Evolutionary conservation across 2,113 vertebrate species (phyloP).

Genomic region (Platysteira castanea): DNA sequence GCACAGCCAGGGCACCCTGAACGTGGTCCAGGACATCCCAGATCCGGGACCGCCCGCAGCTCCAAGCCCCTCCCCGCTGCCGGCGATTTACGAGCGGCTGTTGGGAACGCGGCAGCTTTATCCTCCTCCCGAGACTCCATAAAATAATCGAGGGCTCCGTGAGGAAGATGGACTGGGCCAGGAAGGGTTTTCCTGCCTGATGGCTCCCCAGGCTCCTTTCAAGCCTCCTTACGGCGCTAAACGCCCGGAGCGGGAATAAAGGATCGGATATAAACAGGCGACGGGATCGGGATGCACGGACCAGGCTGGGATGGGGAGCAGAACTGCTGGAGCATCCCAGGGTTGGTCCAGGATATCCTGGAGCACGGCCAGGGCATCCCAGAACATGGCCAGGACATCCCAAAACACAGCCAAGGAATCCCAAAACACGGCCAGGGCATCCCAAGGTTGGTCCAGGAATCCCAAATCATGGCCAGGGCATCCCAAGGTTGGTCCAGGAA

Average conservation of each 20-base stretch:
- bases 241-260: not conserved
- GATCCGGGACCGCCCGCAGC: accelerated
- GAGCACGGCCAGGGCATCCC: too few species aligned
- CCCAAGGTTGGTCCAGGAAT: too few species aligned
- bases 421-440: not conserved
- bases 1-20: too few species aligned
- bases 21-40: too few species aligned
- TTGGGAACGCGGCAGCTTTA: constrained; percentile 22
- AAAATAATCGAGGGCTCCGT: constrained; percentile 20
- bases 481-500: too few species aligned
- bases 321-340: not conserved
- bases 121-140: constrained; percentile 48
- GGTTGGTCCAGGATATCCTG: accelerated
- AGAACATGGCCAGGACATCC: not conserved
- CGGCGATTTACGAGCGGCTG: constrained; percentile 6
- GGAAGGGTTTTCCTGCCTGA: constrained; percentile 16
- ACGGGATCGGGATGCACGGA: not conserved
- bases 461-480: too few species aligned
- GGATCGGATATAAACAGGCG: not conserved
- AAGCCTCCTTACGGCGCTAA: not conserved
- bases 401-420: not conserved
- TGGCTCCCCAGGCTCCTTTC: constrained; percentile 55
- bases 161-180: constrained; percentile 46
- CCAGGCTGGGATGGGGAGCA: not conserved
- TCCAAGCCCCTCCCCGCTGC: not conserved